Conservation (phyloP, 2,888 invertebrate genomes). For the Reticulitermes lucifugus region DNA sequence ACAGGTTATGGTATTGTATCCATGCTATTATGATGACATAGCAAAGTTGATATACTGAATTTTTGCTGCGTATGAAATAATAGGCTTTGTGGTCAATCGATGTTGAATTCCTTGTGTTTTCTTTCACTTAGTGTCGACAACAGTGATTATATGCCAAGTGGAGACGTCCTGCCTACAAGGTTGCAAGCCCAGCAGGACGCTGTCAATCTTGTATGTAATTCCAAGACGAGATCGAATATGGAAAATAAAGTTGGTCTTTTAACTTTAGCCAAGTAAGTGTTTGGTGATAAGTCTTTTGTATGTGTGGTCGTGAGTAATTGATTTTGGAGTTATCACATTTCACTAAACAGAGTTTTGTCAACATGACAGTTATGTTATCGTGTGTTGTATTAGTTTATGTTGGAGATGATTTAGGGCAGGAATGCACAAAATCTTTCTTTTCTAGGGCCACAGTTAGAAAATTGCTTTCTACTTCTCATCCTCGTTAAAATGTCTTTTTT, state of each 20-base stretch:
- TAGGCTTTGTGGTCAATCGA: not conserved
- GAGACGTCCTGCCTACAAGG: constrained; percentile 97
- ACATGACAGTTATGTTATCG: too few species aligned
- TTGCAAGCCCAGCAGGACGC: constrained; percentile 99
- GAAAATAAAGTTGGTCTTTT: constrained; percentile 98
- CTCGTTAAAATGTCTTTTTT: too few species aligned
- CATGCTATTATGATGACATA: not conserved
- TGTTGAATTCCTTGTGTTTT: constrained; percentile 27
- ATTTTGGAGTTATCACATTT: not conserved
- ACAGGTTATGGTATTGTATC: not conserved
- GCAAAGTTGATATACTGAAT: not conserved
- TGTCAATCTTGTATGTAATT: constrained; percentile 96
- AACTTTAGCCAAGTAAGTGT: constrained; percentile 84
- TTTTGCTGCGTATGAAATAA: not conserved
- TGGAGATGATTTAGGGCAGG: too few species aligned
- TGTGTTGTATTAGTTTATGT: too few species aligned
- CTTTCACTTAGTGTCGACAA: constrained; percentile 88
- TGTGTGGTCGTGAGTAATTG: not conserved
- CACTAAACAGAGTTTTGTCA: too few species aligned
- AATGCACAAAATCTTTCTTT: too few species aligned
- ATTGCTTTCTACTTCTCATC: too few species aligned
- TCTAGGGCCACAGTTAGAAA: too few species aligned
- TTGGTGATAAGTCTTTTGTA: not conserved
- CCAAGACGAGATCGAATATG: constrained; percentile 97
- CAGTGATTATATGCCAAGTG: constrained; percentile 99